These are phyloP conservation scores for Criorhina ranunculi DNA, from an alignment of 2,888 invertebrate genomes.

Conservation along the genomic window DNA sequence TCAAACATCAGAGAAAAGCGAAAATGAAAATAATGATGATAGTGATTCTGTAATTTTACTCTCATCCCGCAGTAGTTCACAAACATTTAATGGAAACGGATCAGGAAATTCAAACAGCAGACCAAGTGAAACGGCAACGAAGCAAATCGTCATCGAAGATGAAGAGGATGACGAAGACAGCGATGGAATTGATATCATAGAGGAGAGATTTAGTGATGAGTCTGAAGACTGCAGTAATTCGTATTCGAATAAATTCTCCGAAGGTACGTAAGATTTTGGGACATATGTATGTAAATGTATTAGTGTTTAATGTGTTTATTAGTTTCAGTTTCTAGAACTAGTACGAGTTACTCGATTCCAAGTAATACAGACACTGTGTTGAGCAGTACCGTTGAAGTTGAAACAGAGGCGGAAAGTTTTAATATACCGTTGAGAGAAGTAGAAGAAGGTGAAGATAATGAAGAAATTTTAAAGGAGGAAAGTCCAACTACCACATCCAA, in stretches of 20 bases:
- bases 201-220: conserved; percentile 26
- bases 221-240: conserved; percentile 34
- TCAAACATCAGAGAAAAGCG: neutral
- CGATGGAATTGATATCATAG: conserved; percentile 48
- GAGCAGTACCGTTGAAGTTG: conserved; percentile 12
- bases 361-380: conserved; percentile 38
- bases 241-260: conserved; percentile 41
- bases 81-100: conserved; percentile 3
- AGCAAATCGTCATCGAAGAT: conserved; percentile 46
- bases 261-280: conserved; percentile 33
- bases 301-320: neutral
- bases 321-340: conserved; percentile 42
- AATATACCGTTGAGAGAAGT: neutral
- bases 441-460: conserved; percentile 7
- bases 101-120: conserved; percentile 12
- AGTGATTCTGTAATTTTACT: conserved; percentile 68
- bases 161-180: conserved; percentile 43
- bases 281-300: neutral
- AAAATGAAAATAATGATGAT: conserved; percentile 44
- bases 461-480: neutral
- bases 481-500: neutral
- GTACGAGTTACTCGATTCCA: conserved; percentile 49
- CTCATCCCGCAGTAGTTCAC: conserved; percentile 59
- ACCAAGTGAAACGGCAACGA: conserved; percentile 9
- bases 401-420: conserved; percentile 7